phyloP scores from a whole-genome alignment of 2,797 vertebrate genomes.

The Danio choprae region DNA sequence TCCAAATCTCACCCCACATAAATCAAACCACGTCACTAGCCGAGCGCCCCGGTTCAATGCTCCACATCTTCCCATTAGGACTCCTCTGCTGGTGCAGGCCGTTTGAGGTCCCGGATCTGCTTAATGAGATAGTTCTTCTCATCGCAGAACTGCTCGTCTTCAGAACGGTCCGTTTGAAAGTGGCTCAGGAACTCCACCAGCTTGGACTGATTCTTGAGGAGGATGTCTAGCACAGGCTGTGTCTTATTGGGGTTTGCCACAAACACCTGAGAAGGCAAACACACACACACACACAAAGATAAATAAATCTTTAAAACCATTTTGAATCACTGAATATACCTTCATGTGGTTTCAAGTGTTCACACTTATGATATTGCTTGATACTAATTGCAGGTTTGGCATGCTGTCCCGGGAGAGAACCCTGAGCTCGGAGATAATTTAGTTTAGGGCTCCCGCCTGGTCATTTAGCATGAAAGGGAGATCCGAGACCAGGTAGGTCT shows the following conservation, averaged over 20 bases:
- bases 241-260: conserved; percentile 86
- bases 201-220: conserved; percentile 86
- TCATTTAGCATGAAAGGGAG: too few relatives aligned
- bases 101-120: conserved; percentile 85
- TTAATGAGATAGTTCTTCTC: conserved; percentile 88
- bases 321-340: too few relatives aligned
- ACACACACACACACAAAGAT: conserved; percentile 21
- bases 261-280: conserved; percentile 79
- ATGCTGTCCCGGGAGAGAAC: too few relatives aligned
- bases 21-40: conserved; percentile 55
- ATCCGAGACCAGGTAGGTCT: too few relatives aligned
- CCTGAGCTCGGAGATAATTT: too few relatives aligned
- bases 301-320: neutral
- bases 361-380: too few relatives aligned
- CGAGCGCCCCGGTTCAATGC: conserved; percentile 39
- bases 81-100: conserved; percentile 74
- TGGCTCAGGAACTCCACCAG: conserved; percentile 83
- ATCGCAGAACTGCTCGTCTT: conserved; percentile 86
- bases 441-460: too few relatives aligned
- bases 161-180: conserved; percentile 83
- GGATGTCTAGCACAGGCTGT: conserved; percentile 84
- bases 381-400: too few relatives aligned
- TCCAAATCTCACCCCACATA: conserved; percentile 46
- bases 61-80: conserved; percentile 60
- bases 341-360: too few relatives aligned